Evolutionary conservation across 2,888 invertebrate species (phyloP).

Genomic region (Tenthredo livida): DNA sequence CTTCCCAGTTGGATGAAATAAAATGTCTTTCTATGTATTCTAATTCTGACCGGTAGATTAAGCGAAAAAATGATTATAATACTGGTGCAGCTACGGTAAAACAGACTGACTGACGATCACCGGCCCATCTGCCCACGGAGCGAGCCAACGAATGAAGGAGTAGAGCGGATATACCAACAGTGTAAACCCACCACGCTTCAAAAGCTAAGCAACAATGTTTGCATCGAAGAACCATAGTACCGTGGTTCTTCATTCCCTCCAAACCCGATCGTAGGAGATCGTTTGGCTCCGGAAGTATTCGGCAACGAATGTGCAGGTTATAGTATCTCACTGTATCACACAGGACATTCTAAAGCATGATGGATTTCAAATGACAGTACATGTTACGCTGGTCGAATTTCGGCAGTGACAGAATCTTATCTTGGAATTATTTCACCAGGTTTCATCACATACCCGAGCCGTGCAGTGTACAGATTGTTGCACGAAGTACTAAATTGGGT

Average conservation of each 20-base stretch:
- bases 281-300: constrained; percentile 19
- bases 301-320: constrained; percentile 21
- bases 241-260: constrained; percentile 1
- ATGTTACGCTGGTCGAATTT: not conserved
- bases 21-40: not conserved
- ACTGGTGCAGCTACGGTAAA: not conserved
- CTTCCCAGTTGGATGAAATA: too few relatives aligned
- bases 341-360: constrained; percentile 2
- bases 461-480: not conserved
- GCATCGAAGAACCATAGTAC: constrained; percentile 1
- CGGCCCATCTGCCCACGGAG: constrained; percentile 34
- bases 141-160: constrained; percentile 31
- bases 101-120: constrained; percentile 11
- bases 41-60: not conserved
- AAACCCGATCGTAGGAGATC: constrained; percentile 23
- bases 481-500: not conserved
- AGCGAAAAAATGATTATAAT: not conserved
- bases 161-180: not conserved
- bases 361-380: not conserved
- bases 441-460: not conserved
- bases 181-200: constrained; percentile 24
- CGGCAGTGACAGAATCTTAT: not conserved
- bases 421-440: not conserved
- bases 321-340: not conserved
- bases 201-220: constrained; percentile 35